phyloP scores from a whole-genome alignment of 2,888 invertebrate species.

The Auanema sp. region DNA sequence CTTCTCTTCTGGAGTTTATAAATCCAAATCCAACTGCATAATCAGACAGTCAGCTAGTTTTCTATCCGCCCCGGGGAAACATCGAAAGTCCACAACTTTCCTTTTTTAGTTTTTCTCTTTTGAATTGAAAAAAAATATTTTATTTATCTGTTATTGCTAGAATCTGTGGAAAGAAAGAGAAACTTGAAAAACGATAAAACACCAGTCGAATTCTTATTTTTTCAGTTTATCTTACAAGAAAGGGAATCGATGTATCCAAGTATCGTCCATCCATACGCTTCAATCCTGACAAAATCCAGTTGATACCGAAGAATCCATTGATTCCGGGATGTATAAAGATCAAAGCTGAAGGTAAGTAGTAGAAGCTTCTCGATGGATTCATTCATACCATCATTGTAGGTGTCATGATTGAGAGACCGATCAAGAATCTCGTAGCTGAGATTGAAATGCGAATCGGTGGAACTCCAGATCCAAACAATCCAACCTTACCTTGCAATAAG shows the following conservation, averaged over 20 bases:
- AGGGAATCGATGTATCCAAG: slow-evolving; percentile 61
- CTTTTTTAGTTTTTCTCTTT: background rate
- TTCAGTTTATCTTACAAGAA: slow-evolving; percentile 59
- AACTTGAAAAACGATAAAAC: no score
- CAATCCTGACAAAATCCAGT: slow-evolving; percentile 63
- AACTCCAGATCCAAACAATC: slow-evolving; percentile 62
- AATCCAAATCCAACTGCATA: no score
- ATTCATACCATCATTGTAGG: slow-evolving; percentile 18
- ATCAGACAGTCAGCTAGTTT: no score
- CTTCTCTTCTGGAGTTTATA: no score
- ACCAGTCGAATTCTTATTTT: slow-evolving; percentile 7
- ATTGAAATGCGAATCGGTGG: slow-evolving; percentile 62
- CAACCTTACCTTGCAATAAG: slow-evolving; percentile 61
- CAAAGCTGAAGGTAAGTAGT: slow-evolving; percentile 52
- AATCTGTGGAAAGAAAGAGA: background rate
- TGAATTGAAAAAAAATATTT: slow-evolving; percentile 1
- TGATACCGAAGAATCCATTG: slow-evolving; percentile 62
- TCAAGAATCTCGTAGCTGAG: slow-evolving; percentile 61
- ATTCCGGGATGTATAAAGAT: slow-evolving; percentile 64
- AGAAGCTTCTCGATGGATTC: background rate
- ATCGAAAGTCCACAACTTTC: background rate
- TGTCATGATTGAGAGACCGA: slow-evolving; percentile 54
- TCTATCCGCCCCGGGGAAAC: no score
- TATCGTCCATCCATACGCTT: slow-evolving; percentile 61
- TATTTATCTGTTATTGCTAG: slow-evolving; percentile 11